Evolutionary conservation across 2,113 vertebrate species (phyloP).

Genomic region (Isurus oxyrinchus): DNA sequence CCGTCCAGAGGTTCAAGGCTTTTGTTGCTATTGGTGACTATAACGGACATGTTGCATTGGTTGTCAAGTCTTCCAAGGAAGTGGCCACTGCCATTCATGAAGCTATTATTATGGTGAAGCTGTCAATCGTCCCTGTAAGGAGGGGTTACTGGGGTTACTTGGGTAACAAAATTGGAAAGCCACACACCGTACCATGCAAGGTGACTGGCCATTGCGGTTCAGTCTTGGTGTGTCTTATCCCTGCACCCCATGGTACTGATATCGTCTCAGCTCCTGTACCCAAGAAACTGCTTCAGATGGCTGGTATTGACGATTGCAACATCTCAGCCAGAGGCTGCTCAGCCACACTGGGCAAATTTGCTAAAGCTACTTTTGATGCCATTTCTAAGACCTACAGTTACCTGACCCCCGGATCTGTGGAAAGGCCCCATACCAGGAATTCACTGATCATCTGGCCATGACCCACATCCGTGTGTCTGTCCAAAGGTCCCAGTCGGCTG

Average conservation of each 20-base stretch:
- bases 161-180: conserved; percentile 98
- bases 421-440: too few relatives aligned
- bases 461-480: too few relatives aligned
- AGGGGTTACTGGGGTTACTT: conserved; percentile 94
- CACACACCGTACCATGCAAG: conserved; percentile 95
- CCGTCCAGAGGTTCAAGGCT: conserved; percentile 86
- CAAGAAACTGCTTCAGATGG: too few relatives aligned
- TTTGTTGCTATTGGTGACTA: conserved; percentile 97
- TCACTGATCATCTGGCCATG: too few relatives aligned
- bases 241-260: conserved; percentile 87
- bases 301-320: too few relatives aligned
- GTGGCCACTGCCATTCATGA: conserved; percentile 94
- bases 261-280: conserved; percentile 89
- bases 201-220: conserved; percentile 91
- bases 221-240: conserved; percentile 92
- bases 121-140: conserved; percentile 89
- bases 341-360: too few relatives aligned
- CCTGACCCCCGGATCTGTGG: too few relatives aligned
- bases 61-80: conserved; percentile 96
- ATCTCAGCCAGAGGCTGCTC: too few relatives aligned
- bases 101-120: conserved; percentile 93
- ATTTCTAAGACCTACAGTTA: too few relatives aligned
- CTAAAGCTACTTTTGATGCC: too few relatives aligned
- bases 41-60: conserved; percentile 92
- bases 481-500: too few relatives aligned